Evolutionary conservation across 2,888 invertebrate species (phyloP), one percentile per base, ranked within the genome.

Genomic region (Acronicta leporina): DNA sequence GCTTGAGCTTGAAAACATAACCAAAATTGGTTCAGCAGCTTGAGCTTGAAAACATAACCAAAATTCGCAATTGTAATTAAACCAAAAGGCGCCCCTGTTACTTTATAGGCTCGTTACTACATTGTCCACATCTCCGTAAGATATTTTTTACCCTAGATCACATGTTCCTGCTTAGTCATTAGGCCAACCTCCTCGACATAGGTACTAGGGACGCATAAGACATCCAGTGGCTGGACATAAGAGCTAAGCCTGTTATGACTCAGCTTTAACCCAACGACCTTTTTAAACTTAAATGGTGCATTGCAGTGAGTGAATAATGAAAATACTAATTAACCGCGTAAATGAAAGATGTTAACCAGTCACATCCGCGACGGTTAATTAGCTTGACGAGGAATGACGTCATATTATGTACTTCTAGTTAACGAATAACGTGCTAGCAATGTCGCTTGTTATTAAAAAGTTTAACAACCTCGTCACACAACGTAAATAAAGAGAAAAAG

Each of bases 281-380:
- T 61, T 55, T 41, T 42, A 55, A 48, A 46, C 41, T 45, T 75
- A 65, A 64, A 47, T 61, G 55, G 58, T 43, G 38, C 52, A 67
- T 25, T 44, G 50, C 60, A 76, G 54, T 57, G 44, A 55, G 53
- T 63, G 56, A 49, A 70, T 76, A 73, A 68, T 68, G 61, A 63
- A 64, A 68, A 71, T 69, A 77, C 61, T 67, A 82, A 79, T 76
- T 74, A 72, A 65, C 62, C 53, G 53, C 57, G 67, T 63, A 73
- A 78, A 84, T 80, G 72, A 80, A 75, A 77, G 73, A 76, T 63
- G 68, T 54, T 77, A 79, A 82, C 76, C 75, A 82, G 68, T 66
- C 52, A 66, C 75, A 79, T 83, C 85, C 79, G 83, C 66, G 70
- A 72, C 76, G 65, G 63, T 73, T 75, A 82, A 81, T 82, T 82